A percentile compares a stretch with the other conserved stretches of the same genome.
Conservation (phyloP, 2,888 invertebrate genomes). For the Cynaeus angustus region DNA sequence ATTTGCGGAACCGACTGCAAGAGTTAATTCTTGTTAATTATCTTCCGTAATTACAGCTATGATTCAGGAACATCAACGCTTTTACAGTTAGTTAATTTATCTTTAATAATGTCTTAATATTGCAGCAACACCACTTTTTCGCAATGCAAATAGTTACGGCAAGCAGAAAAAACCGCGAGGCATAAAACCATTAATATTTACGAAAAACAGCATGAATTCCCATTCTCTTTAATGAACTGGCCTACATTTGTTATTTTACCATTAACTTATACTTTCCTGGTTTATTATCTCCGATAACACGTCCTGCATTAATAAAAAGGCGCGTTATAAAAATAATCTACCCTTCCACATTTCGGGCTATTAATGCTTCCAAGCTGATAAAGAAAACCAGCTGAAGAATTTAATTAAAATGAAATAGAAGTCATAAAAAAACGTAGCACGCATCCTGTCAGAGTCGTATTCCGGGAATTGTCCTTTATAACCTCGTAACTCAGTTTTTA, state of each 20-base stretch:
- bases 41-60: background rate
- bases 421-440: constrained; percentile 37
- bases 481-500: constrained; percentile 42
- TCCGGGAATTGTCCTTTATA: constrained; percentile 38
- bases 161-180: no score
- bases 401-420: constrained; percentile 40
- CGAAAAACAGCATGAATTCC: background rate
- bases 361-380: constrained; percentile 27
- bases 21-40: constrained; percentile 5
- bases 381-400: constrained; percentile 31
- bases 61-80: background rate
- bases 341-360: constrained; percentile 8
- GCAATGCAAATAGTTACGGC: no score
- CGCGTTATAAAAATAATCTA: constrained; percentile 36
- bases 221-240: background rate
- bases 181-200: no score
- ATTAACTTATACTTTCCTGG: constrained; percentile 8
- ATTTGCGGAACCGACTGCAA: background rate
- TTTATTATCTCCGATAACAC: constrained; percentile 25
- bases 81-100: background rate
- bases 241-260: constrained; percentile 18
- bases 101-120: background rate
- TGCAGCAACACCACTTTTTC: no score
- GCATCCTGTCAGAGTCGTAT: constrained; percentile 34
- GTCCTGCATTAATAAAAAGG: constrained; percentile 19